Base-by-base conservation (phyloP, 2,888 invertebrate genomes). In the Geophilus truncorum region DNA sequence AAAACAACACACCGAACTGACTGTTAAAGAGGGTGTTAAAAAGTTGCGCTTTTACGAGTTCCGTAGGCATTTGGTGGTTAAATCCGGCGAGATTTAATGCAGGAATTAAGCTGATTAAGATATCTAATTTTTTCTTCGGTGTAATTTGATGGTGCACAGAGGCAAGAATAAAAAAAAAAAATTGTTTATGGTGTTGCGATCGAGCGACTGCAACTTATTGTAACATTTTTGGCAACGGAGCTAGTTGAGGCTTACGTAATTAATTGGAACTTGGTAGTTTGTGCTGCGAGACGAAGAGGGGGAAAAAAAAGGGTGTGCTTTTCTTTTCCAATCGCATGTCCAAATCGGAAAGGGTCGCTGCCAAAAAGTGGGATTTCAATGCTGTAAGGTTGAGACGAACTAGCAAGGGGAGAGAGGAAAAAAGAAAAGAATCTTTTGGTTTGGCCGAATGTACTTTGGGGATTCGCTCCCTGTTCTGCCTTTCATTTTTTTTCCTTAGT, bases 241-340 rank as follows among this genome's bases (percentile, higher is more conserved):
- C n/a, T n/a, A n/a, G 28, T 70, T 15, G 70, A 70, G 28, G 70
- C 70, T 70, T 70, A 28, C 28, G n/a, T 70, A 70, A 70, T 70
- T 70, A 70, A 70, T 70, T 70, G 70, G 70, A 70, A 70, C 70
- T 70, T 70, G 28, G 28, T 70, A 70, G 70, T 70, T 70, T 70
- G 70, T 5, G 70, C 70, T 70, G 25, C 28, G 70, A 23, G 70
- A 57, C 23, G 51, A 18, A 23, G 70, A 57, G 6, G 51, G 18
- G 51, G 51, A 18, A 70, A 28, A 62, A 70, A 70, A 70, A 10
- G 12, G 28, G 28, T 10, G 7, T 12, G n/a, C n/a, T 70, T 28
- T 70, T 70, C 28, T 70, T 70, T 70, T 70, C 25, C 70, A 70
- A 70, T 70, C 70, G 70, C 70, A 7, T 70, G 70, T 70, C 28